phyloP scores from a whole-genome alignment of 2,888 invertebrate species.

The Macrostomum cliftonense region DNA sequence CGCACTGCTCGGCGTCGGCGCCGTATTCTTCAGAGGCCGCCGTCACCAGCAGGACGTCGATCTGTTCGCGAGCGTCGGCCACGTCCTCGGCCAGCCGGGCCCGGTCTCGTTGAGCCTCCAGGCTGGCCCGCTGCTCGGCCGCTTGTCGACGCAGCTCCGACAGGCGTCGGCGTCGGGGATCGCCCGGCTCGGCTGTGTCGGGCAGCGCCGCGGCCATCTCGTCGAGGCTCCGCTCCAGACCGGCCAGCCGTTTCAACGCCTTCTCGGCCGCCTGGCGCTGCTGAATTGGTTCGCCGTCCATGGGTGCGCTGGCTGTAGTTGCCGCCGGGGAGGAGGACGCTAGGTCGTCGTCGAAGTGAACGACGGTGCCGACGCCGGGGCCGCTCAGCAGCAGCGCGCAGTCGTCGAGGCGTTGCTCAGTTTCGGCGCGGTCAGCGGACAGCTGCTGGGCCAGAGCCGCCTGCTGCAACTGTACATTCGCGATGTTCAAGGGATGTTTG shows the following conservation, averaged over 20 bases:
- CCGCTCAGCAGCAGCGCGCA: too few relatives aligned
- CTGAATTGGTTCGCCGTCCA: too few relatives aligned
- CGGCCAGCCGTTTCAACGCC: constrained; percentile 24
- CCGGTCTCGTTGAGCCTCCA: constrained; percentile 2
- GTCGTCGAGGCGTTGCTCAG: too few relatives aligned
- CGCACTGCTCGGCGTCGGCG: constrained; percentile 68
- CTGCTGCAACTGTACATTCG: too few relatives aligned
- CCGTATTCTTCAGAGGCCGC: constrained; percentile 93
- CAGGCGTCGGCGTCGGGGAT: constrained; percentile 32
- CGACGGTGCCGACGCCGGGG: too few relatives aligned
- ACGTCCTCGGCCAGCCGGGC: constrained; percentile 59
- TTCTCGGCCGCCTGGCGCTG: background rate
- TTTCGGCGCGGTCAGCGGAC: too few relatives aligned
- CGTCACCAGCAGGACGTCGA: constrained; percentile 65
- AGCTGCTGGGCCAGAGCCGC: too few relatives aligned
- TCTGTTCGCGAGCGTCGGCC: constrained; percentile 77
- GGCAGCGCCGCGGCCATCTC: constrained; percentile 28
- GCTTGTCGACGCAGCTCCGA: constrained; percentile 22
- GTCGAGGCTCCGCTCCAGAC: constrained; percentile 43
- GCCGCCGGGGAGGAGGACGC: background rate
- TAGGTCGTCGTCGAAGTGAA: too few relatives aligned
- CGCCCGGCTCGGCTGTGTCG: constrained; percentile 25
- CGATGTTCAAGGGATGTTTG: too few relatives aligned
- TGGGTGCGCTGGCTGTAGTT: background rate
- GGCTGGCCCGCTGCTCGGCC: constrained; percentile 19